These are phyloP conservation scores for Drosophila persimilis DNA, from an alignment of 1,140 invertebrate species.

Conservation along the genomic window DNA sequence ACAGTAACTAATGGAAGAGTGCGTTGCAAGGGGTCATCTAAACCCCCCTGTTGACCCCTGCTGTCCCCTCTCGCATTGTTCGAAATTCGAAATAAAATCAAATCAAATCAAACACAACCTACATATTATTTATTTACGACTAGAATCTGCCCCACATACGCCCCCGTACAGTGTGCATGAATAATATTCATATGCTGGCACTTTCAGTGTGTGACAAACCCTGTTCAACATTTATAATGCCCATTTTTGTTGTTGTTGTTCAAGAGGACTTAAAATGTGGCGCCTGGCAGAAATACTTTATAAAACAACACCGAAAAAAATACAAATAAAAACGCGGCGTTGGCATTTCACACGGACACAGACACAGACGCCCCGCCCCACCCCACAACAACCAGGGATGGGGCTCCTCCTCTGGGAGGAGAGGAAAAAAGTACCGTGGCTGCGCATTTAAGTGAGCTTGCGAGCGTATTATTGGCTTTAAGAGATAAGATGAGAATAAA, in stretches of 20 bases:
- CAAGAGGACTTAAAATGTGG: conserved; percentile 1
- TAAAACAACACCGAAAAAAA: not conserved
- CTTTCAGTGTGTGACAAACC: too few species aligned
- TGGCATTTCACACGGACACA: conserved; percentile 25
- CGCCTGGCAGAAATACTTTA: conserved; percentile 16
- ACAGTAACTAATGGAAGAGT: too few species aligned
- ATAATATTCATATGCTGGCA: too few species aligned
- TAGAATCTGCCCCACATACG: too few species aligned
- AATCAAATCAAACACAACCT: too few species aligned
- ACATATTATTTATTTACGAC: too few species aligned
- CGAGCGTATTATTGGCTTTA: conserved; percentile 78
- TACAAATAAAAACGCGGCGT: not conserved
- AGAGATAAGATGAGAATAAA: conserved; percentile 80
- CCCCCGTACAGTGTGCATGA: too few species aligned
- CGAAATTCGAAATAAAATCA: too few species aligned
- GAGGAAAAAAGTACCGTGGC: conserved; percentile 36
- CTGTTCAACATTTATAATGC: conserved; percentile 4
- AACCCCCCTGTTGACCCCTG: too few species aligned
- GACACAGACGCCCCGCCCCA: not conserved
- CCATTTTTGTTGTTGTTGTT: not conserved
- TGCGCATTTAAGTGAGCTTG: conserved; percentile 74
- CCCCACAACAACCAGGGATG: conserved; percentile 7
- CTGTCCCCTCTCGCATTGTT: too few species aligned
- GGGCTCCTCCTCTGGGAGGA: not conserved
- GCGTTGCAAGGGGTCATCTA: too few species aligned